Percentiles rank a stretch among this genome's conserved stretches.
phyloP scores from a whole-genome alignment of 2,888 invertebrate genomes.

The Pachymerium ferrugineum region DNA sequence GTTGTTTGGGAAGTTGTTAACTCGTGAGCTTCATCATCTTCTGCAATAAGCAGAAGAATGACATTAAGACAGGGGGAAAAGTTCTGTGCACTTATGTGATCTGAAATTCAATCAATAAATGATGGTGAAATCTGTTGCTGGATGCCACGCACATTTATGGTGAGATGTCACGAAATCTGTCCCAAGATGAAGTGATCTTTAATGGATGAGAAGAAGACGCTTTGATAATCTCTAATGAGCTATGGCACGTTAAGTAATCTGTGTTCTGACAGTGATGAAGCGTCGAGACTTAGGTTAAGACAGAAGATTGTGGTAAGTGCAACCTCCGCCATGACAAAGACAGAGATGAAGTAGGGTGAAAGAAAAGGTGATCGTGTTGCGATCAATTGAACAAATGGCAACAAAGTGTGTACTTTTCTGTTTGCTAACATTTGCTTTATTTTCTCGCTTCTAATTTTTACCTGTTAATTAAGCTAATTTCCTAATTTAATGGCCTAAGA shows the following conservation, averaged over 20 bases:
- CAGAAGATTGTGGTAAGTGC: not conserved
- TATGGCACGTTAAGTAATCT: conserved; percentile 6
- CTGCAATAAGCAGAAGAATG: not conserved
- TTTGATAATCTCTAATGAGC: conserved; percentile 4
- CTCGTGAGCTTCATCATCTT: not conserved
- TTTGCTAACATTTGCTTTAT: not conserved
- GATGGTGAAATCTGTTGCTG: not conserved
- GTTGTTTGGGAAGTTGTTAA: not conserved
- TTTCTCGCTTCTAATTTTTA: not conserved
- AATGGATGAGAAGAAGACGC: conserved; percentile 1
- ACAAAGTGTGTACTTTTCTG: not conserved
- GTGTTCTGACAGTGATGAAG: not conserved
- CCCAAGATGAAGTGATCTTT: conserved; percentile 3
- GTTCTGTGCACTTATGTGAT: not conserved
- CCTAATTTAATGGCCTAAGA: not conserved
- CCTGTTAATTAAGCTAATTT: not conserved
- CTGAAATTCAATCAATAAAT: conserved; percentile 13
- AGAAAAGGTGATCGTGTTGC: not conserved
- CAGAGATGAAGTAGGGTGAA: not conserved
- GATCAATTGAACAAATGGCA: conserved; percentile 3
- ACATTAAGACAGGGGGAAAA: not conserved
- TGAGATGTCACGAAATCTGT: not conserved
- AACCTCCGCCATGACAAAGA: too few species aligned
- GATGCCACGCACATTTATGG: not conserved
- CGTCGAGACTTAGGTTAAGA: not conserved